A percentile compares a stretch with the other conserved stretches of the same genome.
Conservation (phyloP, 2,888 invertebrate genomes). For the Diachrysia chrysitis region DNA sequence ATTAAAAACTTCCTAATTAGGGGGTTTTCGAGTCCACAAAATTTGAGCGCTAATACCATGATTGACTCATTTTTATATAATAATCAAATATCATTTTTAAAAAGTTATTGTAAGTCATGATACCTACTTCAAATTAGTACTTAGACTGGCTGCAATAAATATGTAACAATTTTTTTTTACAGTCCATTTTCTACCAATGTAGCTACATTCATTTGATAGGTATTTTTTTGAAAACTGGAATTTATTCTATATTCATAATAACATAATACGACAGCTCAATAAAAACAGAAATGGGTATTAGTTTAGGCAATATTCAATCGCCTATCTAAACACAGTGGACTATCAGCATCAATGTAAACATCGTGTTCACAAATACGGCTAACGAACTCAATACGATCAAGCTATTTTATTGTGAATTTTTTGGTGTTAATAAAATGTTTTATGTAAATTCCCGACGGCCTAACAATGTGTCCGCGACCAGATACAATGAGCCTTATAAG, state of each 20-base stretch:
- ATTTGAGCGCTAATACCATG: too few relatives aligned
- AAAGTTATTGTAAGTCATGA: too few relatives aligned
- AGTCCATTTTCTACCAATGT: too few relatives aligned
- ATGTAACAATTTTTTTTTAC: too few relatives aligned
- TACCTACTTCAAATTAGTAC: too few relatives aligned
- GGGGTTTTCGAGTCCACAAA: too few relatives aligned
- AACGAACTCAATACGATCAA: conserved; percentile 31
- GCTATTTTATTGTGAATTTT: not conserved
- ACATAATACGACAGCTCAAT: not conserved
- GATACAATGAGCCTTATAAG: too few relatives aligned
- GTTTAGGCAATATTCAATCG: not conserved
- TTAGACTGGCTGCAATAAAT: too few relatives aligned
- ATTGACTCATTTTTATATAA: too few relatives aligned
- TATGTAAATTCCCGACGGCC: not conserved
- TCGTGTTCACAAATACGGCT: conserved; percentile 19
- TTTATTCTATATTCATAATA: not conserved
- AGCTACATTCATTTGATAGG: too few relatives aligned
- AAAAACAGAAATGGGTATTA: not conserved
- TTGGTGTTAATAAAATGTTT: not conserved
- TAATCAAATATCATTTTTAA: too few relatives aligned
- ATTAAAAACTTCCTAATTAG: too few relatives aligned
- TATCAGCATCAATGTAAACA: conserved; percentile 21
- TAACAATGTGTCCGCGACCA: not conserved
- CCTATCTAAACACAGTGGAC: conserved; percentile 9
- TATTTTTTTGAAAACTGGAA: not conserved